Percentiles rank a stretch among this genome's conserved stretches.
Evolutionary conservation across 2,113 vertebrate species (phyloP).

Genomic region (Lipophrys pholis): DNA sequence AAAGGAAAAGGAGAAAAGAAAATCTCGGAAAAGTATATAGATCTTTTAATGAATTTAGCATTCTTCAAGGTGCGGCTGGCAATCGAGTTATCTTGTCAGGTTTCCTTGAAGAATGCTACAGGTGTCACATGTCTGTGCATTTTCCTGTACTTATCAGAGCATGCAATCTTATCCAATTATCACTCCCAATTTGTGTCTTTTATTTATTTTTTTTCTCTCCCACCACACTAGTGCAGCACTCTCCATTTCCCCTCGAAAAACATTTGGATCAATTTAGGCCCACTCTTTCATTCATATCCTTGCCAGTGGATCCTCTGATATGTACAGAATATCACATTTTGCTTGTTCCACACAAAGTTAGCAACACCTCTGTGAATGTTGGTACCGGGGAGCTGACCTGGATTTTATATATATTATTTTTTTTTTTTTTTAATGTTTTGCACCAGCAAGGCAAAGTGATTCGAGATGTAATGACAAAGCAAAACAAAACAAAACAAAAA

Average conservation of each 20-base stretch:
- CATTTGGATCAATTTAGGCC: conserved; percentile 77
- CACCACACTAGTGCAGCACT: conserved; percentile 85
- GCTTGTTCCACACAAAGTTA: conserved; percentile 28
- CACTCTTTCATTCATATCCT: conserved; percentile 72
- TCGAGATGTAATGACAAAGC: conserved; percentile 53
- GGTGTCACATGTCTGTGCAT: conserved; percentile 74
- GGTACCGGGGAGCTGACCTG: conserved; percentile 22
- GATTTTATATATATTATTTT: conserved; percentile 37
- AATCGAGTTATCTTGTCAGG: conserved; percentile 73
- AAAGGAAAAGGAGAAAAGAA: conserved; percentile 58
- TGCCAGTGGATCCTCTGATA: conserved; percentile 81
- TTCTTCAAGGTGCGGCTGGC: conserved; percentile 84
- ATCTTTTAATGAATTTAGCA: conserved; percentile 67
- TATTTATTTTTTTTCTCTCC: conserved; percentile 66
- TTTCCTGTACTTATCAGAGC: conserved; percentile 84
- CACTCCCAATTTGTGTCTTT: conserved; percentile 74
- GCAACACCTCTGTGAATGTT: conserved; percentile 34
- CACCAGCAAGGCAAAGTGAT: conserved; percentile 48
- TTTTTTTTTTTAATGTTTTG: conserved; percentile 1
- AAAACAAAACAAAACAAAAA: conserved; percentile 8
- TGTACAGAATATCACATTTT: conserved; percentile 77
- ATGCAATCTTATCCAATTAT: conserved; percentile 81
- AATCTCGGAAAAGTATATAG: conserved; percentile 63
- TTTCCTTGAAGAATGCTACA: conserved; percentile 87
- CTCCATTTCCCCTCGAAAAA: conserved; percentile 66